Base-by-base conservation (phyloP, 2,113 vertebrate species). In the Dipodomys merriami region DNA sequence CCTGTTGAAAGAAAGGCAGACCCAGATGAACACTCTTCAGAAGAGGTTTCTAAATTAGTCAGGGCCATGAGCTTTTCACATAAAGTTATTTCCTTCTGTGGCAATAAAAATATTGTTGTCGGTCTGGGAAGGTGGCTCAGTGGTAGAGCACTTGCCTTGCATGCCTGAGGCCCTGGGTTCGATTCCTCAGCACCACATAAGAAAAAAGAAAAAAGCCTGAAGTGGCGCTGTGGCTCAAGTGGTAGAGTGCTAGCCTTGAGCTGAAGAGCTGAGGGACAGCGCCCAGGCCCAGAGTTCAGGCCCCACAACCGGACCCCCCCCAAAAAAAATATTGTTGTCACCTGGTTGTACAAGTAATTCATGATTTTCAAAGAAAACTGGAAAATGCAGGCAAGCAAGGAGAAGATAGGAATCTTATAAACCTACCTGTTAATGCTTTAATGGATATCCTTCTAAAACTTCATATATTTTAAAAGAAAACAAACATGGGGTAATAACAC, bases 381-480 rank as follows among this genome's bases (percentile, higher is more conserved):
- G 53, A 92, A 95, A 89, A 60, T 11, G 9, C 13, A 57, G 57
- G 12, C 20, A 69, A 90, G 15, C 35, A 92, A 84, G 69, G 23
- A 84, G 39, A 46, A n/a, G 33, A 60, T 23, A 35, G 64, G 80
- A 69, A 10, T 1, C 29, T 72, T 7, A 44, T 49, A 81, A 86
- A 83, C 16, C 33, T 86, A 35, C 74, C 60, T 95, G 81, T 71
- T 82, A 78, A 73, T 35, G 57, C 33, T 49, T 77, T 83, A 25
- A 12, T 35, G n/a, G 27, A 64, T 60, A 72, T 57, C 18, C 46
- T 83, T 83, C 64, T n/a, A 91, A 65, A 79, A 18, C 89, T 35
- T 65, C 49, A 69, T 29, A 27, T 35, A 35, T 62, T 80, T 73
- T 93, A 76, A 62, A 88, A 83, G 44, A 87, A 57, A 90, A 78